phyloP scores from a whole-genome alignment of 1,140 invertebrate species.

The Paraescarpia echinospica region DNA sequence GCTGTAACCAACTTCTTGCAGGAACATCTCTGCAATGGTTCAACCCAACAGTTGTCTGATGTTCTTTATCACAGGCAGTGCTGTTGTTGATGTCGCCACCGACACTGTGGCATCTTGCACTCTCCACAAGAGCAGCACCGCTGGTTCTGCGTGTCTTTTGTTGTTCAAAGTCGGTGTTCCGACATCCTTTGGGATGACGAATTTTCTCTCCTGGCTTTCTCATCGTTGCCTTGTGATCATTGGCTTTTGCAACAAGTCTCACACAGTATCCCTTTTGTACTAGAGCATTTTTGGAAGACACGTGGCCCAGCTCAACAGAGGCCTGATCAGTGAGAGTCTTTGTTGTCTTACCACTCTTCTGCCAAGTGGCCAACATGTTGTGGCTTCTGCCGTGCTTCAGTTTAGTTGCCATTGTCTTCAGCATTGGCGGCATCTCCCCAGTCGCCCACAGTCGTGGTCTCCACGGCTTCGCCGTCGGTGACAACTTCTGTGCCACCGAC shows the following conservation, averaged over 20 bases:
- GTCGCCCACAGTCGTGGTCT: background rate
- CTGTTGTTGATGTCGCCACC: background rate
- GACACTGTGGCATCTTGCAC: background rate
- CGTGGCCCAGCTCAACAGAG: background rate
- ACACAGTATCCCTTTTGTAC: background rate
- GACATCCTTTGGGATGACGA: background rate
- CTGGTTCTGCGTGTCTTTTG: background rate
- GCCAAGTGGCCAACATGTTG: background rate
- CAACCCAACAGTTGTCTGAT: background rate
- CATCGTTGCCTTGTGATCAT: background rate
- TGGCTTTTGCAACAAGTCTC: background rate
- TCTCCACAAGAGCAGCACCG: background rate
- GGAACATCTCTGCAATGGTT: background rate
- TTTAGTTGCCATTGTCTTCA: background rate
- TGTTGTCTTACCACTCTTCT: background rate
- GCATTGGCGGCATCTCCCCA: background rate
- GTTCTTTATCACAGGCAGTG: background rate
- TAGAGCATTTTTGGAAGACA: background rate
- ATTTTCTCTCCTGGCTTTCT: background rate
- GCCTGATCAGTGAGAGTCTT: background rate
- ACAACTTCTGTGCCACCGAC: background rate
- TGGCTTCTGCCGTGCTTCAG: background rate
- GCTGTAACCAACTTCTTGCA: background rate
- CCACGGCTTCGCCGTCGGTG: background rate
- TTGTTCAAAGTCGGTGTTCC: background rate